Percentiles rank a stretch among this genome's conserved stretches.
Evolutionary conservation across 2,113 vertebrate genomes (phyloP).

Genomic region (Nipponia nippon): DNA sequence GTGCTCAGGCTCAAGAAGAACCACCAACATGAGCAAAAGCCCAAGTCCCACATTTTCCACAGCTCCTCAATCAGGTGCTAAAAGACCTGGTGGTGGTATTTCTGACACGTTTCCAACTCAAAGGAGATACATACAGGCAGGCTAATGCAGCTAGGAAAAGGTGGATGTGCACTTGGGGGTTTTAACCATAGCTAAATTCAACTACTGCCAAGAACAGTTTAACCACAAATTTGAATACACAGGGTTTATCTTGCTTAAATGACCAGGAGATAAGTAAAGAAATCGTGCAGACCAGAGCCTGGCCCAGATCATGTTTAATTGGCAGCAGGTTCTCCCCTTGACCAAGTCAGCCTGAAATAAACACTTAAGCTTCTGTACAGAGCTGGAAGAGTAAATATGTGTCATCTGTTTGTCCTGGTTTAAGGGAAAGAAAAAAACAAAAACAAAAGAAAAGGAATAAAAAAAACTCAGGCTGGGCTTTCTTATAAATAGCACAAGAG

Average conservation of each 20-base stretch:
- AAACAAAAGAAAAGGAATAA: not conserved
- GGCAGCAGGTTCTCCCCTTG: not conserved
- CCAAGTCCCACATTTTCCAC: not conserved
- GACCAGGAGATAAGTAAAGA: not conserved
- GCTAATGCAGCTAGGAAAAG: not conserved
- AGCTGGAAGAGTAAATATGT: not conserved
- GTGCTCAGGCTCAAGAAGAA: not conserved
- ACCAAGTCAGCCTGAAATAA: not conserved
- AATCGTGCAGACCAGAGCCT: not conserved
- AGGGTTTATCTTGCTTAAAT: not conserved
- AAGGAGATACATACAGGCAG: not conserved
- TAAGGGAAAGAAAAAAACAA: not conserved
- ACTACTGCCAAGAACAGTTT: not conserved
- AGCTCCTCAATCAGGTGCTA: not conserved
- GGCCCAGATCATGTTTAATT: not conserved
- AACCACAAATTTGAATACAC: not conserved
- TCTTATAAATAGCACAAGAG: constrained; percentile 6
- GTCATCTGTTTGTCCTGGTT: not conserved
- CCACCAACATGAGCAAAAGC: not conserved
- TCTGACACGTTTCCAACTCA: not conserved
- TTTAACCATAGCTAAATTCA: not conserved
- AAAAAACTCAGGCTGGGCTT: not conserved
- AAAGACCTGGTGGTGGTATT: not conserved
- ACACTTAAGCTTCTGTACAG: not conserved
- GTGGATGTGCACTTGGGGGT: not conserved